These are phyloP conservation scores for Crocuta crocuta DNA, from an alignment of 2,113 vertebrate genomes.

Conservation along the genomic window DNA sequence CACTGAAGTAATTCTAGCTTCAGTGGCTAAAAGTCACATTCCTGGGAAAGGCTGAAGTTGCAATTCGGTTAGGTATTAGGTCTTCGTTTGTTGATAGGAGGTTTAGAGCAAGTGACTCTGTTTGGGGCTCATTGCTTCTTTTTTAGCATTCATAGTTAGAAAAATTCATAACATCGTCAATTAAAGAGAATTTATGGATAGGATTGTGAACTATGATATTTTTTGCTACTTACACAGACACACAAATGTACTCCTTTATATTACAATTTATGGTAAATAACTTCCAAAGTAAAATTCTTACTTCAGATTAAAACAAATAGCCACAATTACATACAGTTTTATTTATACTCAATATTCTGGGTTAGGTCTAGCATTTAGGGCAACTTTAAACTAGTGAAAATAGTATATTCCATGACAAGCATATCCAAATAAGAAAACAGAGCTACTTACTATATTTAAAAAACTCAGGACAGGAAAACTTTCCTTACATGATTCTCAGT, in stretches of 20 bases:
- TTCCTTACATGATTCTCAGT: neutral
- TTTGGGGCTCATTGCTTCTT: neutral
- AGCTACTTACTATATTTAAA: neutral
- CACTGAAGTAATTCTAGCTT: neutral
- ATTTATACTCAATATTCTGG: neutral
- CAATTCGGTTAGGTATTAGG: neutral
- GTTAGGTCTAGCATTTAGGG: neutral
- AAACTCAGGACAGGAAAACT: neutral
- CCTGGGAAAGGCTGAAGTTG: neutral
- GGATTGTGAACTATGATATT: neutral
- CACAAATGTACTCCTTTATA: neutral
- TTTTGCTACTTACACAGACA: neutral
- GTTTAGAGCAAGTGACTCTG: neutral
- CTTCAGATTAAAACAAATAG: neutral
- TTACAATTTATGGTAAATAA: neutral
- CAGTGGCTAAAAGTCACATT: neutral
- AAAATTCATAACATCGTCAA: neutral
- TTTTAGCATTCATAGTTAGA: neutral
- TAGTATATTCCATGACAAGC: neutral
- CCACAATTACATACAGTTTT: neutral
- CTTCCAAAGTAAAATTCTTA: neutral
- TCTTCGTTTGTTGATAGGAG: neutral
- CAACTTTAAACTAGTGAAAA: neutral
- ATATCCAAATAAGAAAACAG: neutral
- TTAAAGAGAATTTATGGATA: neutral